These are phyloP conservation scores for Aphodius granarius DNA, from an alignment of 2,888 invertebrate genomes.

Conservation along the genomic window DNA sequence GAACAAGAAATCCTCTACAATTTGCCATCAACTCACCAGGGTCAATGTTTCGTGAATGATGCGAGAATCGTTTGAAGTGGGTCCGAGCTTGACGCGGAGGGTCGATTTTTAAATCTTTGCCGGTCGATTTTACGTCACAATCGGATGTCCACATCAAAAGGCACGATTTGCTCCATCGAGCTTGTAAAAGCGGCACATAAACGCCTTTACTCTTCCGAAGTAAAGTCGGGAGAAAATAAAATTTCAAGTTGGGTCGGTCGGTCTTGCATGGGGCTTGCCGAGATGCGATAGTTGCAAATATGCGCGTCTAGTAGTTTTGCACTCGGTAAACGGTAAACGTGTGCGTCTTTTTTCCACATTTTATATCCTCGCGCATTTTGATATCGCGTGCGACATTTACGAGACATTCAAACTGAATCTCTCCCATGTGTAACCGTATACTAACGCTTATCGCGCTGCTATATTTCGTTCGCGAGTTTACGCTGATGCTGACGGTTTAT, in stretches of 20 bases:
- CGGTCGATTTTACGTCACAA: constrained; percentile 1
- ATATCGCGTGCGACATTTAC: neutral
- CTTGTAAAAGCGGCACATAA: constrained; percentile 5
- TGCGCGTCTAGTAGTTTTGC: neutral
- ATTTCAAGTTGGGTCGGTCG: neutral
- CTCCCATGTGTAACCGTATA: neutral
- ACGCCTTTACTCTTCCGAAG: neutral
- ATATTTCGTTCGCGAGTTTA: neutral
- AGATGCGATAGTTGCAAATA: neutral
- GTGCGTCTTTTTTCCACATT: neutral
- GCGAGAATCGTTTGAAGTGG: neutral
- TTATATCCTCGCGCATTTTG: neutral
- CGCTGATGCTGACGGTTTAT: neutral
- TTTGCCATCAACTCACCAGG: too few relatives aligned
- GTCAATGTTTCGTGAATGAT: neutral
- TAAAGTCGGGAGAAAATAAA: neutral
- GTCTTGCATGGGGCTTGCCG: neutral
- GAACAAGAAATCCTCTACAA: too few relatives aligned
- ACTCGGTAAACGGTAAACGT: neutral
- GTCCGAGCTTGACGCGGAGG: neutral
- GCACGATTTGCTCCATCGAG: constrained; percentile 8
- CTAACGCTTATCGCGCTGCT: neutral
- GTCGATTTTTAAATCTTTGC: constrained; percentile 9
- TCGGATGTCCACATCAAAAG: constrained; percentile 14
- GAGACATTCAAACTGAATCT: neutral